A percentile compares a stretch with the other conserved stretches of the same genome.
These are phyloP conservation scores for Diadophis punctatus DNA, from an alignment of 2,113 vertebrate genomes.

Conservation along the genomic window DNA sequence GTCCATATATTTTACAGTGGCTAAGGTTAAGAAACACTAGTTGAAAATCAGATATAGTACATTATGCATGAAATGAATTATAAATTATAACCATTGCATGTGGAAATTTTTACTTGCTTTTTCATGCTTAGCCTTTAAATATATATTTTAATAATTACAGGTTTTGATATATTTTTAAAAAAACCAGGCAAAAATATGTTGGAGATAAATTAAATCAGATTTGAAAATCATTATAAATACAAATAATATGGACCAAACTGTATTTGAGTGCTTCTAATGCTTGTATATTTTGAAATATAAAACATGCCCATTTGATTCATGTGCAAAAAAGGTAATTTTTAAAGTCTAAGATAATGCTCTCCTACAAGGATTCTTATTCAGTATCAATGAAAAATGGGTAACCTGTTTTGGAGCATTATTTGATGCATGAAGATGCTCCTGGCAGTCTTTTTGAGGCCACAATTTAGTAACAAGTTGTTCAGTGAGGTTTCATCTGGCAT, in stretches of 20 bases:
- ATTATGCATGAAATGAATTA: neutral
- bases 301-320: rapidly evolving
- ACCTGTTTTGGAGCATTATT: neutral
- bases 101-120: neutral
- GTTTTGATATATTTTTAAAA: neutral
- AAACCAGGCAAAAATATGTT: neutral
- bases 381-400: neutral
- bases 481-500: neutral
- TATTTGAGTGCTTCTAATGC: neutral
- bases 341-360: neutral
- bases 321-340: neutral
- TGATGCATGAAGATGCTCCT: neutral
- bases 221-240: neutral
- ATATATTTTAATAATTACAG: neutral
- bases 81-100: neutral
- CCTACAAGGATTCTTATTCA: neutral
- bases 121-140: neutral
- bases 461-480: neutral
- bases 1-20: neutral
- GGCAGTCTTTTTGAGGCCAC: neutral
- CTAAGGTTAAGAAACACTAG: neutral
- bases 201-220: neutral
- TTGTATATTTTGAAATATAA: neutral
- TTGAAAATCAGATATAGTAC: neutral
- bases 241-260: neutral